Evolutionary conservation across 2,113 vertebrate species (phyloP).

Genomic region (Butorides virescens): DNA sequence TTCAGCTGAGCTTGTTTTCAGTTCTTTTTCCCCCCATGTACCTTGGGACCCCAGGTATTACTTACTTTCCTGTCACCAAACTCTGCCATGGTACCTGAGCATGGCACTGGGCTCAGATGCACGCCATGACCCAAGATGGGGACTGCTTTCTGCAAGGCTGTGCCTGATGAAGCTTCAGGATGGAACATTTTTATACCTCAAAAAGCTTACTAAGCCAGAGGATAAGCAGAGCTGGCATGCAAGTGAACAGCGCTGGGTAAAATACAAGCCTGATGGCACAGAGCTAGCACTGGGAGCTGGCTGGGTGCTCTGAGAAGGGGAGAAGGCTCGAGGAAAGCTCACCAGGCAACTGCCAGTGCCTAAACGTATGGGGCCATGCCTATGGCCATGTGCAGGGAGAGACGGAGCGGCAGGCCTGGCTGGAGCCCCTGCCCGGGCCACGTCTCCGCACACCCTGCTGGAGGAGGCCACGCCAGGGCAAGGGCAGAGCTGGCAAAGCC

Average conservation of each 20-base stretch:
- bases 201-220: neutral
- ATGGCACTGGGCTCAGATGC: neutral
- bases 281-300: neutral
- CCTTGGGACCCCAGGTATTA: neutral
- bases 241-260: neutral
- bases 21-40: neutral
- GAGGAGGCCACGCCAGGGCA: neutral
- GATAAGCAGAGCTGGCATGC: neutral
- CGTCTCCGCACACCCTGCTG: neutral
- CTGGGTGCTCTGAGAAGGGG: neutral
- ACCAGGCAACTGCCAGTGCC: neutral
- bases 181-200: neutral
- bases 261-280: neutral
- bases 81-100: neutral
- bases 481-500: neutral
- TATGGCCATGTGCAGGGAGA: neutral
- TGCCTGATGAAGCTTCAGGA: neutral
- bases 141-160: neutral
- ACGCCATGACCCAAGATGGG: too few species aligned
- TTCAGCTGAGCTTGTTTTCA: neutral
- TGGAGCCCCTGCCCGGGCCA: neutral
- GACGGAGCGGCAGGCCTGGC: neutral
- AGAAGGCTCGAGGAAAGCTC: neutral
- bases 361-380: neutral
- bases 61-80: neutral